phyloP scores from a whole-genome alignment of 2,888 invertebrate genomes.

The Artemia sp. region DNA sequence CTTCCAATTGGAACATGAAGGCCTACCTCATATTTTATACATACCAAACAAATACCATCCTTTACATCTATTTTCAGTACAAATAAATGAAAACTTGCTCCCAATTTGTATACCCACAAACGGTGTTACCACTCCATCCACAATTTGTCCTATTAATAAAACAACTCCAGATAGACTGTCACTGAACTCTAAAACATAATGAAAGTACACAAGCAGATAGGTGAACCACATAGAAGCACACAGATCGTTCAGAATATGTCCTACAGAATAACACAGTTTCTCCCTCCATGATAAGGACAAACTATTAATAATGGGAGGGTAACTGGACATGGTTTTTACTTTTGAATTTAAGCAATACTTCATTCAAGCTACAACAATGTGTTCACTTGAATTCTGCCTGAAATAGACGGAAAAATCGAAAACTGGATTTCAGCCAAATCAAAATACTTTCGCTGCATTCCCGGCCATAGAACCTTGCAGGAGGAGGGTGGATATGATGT shows the following conservation, averaged over 20 bases:
- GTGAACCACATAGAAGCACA: constrained; percentile 90
- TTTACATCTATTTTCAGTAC: constrained; percentile 46
- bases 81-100: constrained; percentile 5
- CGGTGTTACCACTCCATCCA: constrained; percentile 70
- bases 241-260: constrained; percentile 77
- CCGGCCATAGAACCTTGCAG: too few relatives aligned
- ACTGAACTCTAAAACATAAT: constrained; percentile 39
- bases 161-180: constrained; percentile 39
- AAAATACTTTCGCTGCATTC: too few relatives aligned
- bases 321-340: constrained; percentile 6
- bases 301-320: background rate
- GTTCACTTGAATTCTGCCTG: too few relatives aligned
- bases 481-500: too few relatives aligned
- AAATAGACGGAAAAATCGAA: too few relatives aligned
- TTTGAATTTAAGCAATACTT: background rate
- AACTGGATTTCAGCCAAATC: too few relatives aligned
- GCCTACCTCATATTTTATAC: constrained; percentile 26
- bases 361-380: background rate
- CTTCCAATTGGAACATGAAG: too few relatives aligned
- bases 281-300: background rate
- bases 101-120: constrained; percentile 54
- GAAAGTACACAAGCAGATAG: constrained; percentile 66
- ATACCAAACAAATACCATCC: constrained; percentile 75
- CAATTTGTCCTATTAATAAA: constrained; percentile 58
- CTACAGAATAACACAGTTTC: constrained; percentile 39